Evolutionary conservation across 2,888 invertebrate genomes (phyloP), one percentile per base, ranked within the genome.

Genomic region (Gari tellinella): DNA sequence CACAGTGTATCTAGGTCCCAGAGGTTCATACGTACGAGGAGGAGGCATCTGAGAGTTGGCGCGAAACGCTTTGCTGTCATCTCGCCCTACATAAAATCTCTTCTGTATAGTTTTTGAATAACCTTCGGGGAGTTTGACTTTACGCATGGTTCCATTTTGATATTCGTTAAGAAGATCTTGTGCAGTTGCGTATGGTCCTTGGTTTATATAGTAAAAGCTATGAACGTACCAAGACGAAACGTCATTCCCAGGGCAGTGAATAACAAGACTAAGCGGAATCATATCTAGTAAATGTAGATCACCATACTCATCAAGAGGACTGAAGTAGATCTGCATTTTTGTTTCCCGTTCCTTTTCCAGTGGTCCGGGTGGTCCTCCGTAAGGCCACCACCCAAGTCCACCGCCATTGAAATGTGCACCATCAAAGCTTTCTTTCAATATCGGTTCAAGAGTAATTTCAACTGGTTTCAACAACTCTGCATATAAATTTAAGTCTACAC

Each of bases 1-100:
- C 10, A 86, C 72, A 8, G 65, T 73, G 64, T 79, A 86, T 41
- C 86, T 65, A 12, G 74, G 74, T 38, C 84, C 85, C 17, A 58
- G 60, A 8, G 85, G 79, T 57, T 79, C 73, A 49, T 65, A 80
- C 1, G 78, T 66, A 21, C 68, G 49, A 2, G 84, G 81, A 17
- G 82, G 80, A 3, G 72, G 62, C 41, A 69, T 67, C 26, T 74
- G 37, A 10, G 81, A 67, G 37, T 75, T 67, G 15, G 56, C 58
- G 43, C 79, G 58, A 2, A 55, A 7, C 8, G 64, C 49, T 21
- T 37, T 15, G 15, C 53, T 53, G 8, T 58, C 17, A 17, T 65
- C 49, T 15, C 72, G 38, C 25, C 53, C 53, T 2, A 76, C 69
- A 43, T 73, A 69, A 19, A 69, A 57, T 19, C 48, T n/a, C 40